Conservation (phyloP, 92 coral and sea anemone genomes). For the Zoanthus solanderi region DNA sequence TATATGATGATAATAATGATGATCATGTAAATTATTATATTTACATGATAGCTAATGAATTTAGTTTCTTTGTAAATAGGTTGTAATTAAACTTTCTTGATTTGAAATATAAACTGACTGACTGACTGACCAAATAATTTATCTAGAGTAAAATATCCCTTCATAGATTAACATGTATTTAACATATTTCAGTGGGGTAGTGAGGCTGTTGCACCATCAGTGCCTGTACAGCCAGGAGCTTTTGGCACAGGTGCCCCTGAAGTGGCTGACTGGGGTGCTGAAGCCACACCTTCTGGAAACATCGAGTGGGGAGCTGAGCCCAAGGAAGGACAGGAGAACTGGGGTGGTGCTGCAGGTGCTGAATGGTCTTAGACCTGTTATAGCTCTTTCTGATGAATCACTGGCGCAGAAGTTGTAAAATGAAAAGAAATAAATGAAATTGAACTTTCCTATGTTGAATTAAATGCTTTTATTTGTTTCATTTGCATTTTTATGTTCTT, state of each 20-base stretch:
- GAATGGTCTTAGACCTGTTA: slow-evolving; percentile 16
- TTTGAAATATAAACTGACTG: too few relatives aligned
- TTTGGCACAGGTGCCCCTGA: slow-evolving; percentile 54
- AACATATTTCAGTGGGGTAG: slow-evolving; percentile 59
- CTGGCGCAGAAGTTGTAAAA: slow-evolving; percentile 2
- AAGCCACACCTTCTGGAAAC: slow-evolving; percentile 50
- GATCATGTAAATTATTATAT: too few relatives aligned
- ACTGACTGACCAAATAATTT: too few relatives aligned
- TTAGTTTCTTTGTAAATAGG: too few relatives aligned
- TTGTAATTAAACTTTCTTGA: too few relatives aligned
- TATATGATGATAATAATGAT: too few relatives aligned
- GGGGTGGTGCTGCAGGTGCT: slow-evolving; percentile 49
- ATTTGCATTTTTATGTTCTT: neutral
- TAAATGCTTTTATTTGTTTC: neutral
- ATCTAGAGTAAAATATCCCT: neutral
- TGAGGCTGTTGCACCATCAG: slow-evolving; percentile 28
- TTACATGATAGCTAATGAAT: too few relatives aligned
- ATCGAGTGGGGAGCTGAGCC: slow-evolving; percentile 66
- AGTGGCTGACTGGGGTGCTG: slow-evolving; percentile 89
- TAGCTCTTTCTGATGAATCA: neutral
- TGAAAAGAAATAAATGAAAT: neutral
- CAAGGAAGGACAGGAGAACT: slow-evolving; percentile 20
- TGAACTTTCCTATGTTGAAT: neutral
- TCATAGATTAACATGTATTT: neutral
- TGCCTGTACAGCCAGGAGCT: slow-evolving; percentile 34